Conservation (phyloP, 2,888 invertebrate genomes). For the Thalpophila matura region DNA sequence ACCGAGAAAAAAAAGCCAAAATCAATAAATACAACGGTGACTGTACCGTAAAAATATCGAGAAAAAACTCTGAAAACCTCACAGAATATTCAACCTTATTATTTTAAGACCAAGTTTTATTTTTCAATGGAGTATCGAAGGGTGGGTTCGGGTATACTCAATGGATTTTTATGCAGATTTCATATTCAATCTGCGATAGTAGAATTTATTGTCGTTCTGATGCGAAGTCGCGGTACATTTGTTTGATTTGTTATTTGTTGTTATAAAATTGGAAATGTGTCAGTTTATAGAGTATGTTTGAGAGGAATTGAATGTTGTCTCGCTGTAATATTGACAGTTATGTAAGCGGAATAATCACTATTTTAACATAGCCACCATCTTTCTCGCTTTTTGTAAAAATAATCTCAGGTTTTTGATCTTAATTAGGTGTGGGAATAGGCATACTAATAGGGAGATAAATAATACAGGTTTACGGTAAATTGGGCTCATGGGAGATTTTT, state of each 20-base stretch:
- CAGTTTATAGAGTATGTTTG: neutral
- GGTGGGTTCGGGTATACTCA: conserved; percentile 47
- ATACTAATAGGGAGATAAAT: too few species aligned
- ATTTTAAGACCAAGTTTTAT: neutral
- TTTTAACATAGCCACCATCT: too few species aligned
- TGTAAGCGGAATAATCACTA: too few species aligned
- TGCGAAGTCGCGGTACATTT: conserved; percentile 48
- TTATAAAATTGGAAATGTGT: conserved; percentile 19
- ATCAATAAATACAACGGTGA: conserved; percentile 61
- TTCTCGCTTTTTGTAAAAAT: too few species aligned
- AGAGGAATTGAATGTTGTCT: neutral
- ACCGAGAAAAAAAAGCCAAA: conserved; percentile 58
- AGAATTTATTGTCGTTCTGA: conserved; percentile 72
- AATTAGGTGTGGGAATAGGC: too few species aligned
- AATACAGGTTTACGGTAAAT: too few species aligned
- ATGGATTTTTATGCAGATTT: conserved; percentile 77
- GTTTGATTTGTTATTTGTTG: conserved; percentile 44
- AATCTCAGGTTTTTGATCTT: too few species aligned
- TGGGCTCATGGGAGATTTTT: too few species aligned
- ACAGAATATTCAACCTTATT: conserved; percentile 25
- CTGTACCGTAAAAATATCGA: conserved; percentile 43
- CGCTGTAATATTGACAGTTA: too few species aligned
- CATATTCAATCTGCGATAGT: conserved; percentile 81
- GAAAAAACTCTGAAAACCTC: conserved; percentile 11
- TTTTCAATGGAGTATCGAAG: conserved; percentile 2